phyloP scores from a whole-genome alignment of 2,888 invertebrate species.

The Deilephila elpenor region DNA sequence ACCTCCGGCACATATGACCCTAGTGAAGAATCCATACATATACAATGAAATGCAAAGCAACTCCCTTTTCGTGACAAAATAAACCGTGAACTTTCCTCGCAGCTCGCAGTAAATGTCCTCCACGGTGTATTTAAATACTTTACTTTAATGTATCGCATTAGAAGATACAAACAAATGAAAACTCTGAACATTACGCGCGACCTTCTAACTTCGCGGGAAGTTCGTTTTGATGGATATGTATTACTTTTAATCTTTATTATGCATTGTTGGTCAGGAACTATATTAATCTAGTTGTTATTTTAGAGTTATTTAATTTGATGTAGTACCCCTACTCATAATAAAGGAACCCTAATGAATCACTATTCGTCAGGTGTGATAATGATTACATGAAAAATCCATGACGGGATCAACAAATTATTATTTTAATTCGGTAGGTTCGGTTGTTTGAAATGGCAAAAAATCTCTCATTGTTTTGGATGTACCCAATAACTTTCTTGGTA shows the following conservation, averaged over 20 bases:
- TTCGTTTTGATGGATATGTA: background rate
- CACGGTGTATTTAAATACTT: conserved; percentile 1
- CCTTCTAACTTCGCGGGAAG: background rate
- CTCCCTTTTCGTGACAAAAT: conserved; percentile 1
- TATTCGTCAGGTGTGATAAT: no score
- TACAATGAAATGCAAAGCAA: background rate
- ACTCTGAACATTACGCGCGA: background rate
- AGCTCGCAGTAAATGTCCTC: background rate
- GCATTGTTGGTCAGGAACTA: background rate
- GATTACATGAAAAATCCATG: no score
- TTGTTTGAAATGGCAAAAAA: no score
- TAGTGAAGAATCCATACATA: background rate
- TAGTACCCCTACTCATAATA: no score
- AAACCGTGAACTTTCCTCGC: background rate
- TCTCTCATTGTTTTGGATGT: no score
- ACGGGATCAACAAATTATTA: no score
- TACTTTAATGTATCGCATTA: conserved; percentile 5
- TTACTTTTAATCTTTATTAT: background rate
- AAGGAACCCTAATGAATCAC: no score
- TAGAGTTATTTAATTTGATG: no score
- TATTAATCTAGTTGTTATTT: no score
- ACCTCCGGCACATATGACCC: no score
- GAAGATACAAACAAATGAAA: conserved; percentile 2
- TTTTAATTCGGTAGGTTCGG: no score
- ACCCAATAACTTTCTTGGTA: no score